Conservation (phyloP, 2,797 vertebrate species). For the Fistularia commersonii region DNA sequence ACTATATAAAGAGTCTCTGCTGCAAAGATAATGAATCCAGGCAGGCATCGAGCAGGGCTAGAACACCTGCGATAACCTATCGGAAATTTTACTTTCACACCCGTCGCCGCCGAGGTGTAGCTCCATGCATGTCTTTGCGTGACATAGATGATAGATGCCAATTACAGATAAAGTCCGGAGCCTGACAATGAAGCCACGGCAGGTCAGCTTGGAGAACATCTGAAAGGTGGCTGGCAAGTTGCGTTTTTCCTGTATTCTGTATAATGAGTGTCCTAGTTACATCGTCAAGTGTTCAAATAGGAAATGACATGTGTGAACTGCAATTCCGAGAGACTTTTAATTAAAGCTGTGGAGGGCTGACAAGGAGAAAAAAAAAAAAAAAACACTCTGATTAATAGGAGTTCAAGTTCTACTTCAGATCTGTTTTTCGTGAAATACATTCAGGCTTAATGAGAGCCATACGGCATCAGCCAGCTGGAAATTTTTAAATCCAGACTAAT, state of each 20-base stretch:
- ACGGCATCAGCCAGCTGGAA: constrained; percentile 76
- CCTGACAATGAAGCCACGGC: constrained; percentile 30
- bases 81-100: constrained; percentile 32
- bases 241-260: constrained; percentile 51
- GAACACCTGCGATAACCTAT: constrained; percentile 28
- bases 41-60: constrained; percentile 11
- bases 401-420: constrained; percentile 75
- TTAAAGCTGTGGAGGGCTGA: constrained; percentile 76
- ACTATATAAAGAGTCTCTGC: constrained; percentile 5
- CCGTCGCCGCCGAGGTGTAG: constrained; percentile 3
- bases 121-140: constrained; percentile 21
- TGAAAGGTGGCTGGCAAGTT: constrained; percentile 43
- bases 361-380: constrained; percentile 35
- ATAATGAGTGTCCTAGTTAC: constrained; percentile 75
- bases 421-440: constrained; percentile 75
- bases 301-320: constrained; percentile 75
- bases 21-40: constrained; percentile 16
- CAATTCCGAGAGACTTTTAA: constrained; percentile 77
- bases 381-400: constrained; percentile 75
- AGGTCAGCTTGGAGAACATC: constrained; percentile 49
- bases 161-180: constrained; percentile 51
- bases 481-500: constrained; percentile 66
- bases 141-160: constrained; percentile 41
- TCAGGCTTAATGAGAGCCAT: constrained; percentile 77
- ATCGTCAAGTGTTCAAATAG: constrained; percentile 66